These are phyloP conservation scores for Philopotamus ludificatus DNA, from an alignment of 1,140 invertebrate species.

Conservation along the genomic window DNA sequence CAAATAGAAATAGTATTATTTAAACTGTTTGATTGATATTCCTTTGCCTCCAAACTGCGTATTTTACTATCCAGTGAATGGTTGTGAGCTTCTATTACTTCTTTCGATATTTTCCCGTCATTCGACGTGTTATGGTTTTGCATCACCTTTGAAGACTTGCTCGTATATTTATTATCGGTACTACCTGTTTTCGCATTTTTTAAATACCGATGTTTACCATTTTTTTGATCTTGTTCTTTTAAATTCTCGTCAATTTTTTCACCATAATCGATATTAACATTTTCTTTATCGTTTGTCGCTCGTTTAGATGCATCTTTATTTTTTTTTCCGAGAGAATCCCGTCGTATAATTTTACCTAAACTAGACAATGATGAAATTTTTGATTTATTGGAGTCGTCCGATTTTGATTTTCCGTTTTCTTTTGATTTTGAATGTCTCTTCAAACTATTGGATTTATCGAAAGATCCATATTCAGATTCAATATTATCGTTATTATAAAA, in stretches of 20 bases:
- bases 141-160: constrained; percentile 32
- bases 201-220: constrained; percentile 49
- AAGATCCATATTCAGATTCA: constrained; percentile 47
- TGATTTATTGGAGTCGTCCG: constrained; percentile 44
- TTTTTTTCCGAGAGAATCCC: constrained; percentile 51
- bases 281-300: constrained; percentile 34
- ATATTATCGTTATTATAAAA: constrained; percentile 57
- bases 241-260: constrained; percentile 37
- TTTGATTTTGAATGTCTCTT: constrained; percentile 45
- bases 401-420: constrained; percentile 7
- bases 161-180: constrained; percentile 46
- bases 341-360: constrained; percentile 54
- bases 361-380: constrained; percentile 54
- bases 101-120: constrained; percentile 45
- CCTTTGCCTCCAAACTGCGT: constrained; percentile 36
- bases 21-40: too few relatives aligned
- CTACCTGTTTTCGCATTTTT: constrained; percentile 48
- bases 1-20: constrained; percentile 23
- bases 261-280: constrained; percentile 43
- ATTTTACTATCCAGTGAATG: constrained; percentile 23
- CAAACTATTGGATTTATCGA: constrained; percentile 53
- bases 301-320: constrained; percentile 40
- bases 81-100: constrained; percentile 43
- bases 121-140: constrained; percentile 50
- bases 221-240: constrained; percentile 34